Evolutionary conservation across 1,140 invertebrate species (phyloP).

Genomic region (Drepana arcuata): DNA sequence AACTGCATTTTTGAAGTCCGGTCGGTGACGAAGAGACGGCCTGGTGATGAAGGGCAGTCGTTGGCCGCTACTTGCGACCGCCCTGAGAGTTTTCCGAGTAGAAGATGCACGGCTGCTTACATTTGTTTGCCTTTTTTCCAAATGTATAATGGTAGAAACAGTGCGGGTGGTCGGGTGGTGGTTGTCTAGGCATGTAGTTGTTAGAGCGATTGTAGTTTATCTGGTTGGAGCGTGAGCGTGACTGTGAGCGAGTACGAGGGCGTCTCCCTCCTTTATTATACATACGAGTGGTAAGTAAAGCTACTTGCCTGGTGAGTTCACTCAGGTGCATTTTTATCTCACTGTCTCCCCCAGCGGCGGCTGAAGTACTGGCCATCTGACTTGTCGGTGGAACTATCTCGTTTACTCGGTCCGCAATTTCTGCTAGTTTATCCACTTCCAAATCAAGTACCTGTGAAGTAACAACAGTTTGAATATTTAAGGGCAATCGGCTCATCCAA

Average conservation of each 20-base stretch:
- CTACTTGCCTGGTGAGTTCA: background rate
- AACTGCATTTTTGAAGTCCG: constrained; percentile 14
- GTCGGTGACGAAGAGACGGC: constrained; percentile 22
- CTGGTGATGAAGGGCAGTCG: constrained; percentile 15
- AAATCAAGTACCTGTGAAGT: background rate
- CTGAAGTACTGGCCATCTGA: background rate
- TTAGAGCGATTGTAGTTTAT: no score
- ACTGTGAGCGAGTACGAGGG: background rate
- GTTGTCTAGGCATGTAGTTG: background rate
- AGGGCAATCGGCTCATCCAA: background rate
- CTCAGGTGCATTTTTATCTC: no score
- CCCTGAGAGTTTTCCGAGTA: constrained; percentile 18
- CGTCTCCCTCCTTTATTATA: no score
- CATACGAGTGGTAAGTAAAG: no score
- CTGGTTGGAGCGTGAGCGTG: constrained; percentile 1
- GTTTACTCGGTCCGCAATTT: background rate
- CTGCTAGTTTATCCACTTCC: background rate
- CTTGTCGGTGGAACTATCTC: background rate
- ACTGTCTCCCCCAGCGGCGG: no score
- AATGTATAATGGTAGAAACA: constrained; percentile 24
- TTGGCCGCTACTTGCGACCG: constrained; percentile 23
- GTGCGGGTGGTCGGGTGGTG: constrained; percentile 8
- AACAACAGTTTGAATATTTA: background rate
- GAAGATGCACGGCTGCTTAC: constrained; percentile 18
- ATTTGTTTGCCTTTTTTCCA: constrained; percentile 15